Evolutionary conservation across 2,888 invertebrate species (phyloP).

Genomic region (Caenorhabditis auriculariae): DNA sequence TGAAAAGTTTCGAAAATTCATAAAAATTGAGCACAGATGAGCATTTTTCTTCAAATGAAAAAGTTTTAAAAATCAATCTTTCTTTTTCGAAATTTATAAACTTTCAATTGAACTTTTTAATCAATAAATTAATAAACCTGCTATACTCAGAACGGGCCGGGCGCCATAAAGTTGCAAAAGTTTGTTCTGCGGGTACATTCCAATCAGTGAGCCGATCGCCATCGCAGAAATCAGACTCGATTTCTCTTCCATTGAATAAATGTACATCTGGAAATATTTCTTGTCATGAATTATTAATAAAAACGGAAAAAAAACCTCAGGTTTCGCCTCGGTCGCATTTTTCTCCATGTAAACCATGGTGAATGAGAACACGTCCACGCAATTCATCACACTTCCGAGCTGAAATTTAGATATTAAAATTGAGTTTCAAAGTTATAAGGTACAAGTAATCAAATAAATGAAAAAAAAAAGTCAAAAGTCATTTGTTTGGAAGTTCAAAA

Average conservation of each 20-base stretch:
- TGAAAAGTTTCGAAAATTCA: background rate
- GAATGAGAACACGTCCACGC: constrained; percentile 39
- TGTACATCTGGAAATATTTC: constrained; percentile 20
- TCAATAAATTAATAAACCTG: constrained; percentile 8
- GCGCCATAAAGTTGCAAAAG: constrained; percentile 31
- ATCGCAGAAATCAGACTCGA: constrained; percentile 32
- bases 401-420: too few relatives aligned
- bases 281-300: background rate
- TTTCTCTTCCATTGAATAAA: constrained; percentile 34
- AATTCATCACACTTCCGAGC: constrained; percentile 15
- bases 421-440: too few relatives aligned
- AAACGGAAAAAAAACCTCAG: background rate
- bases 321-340: constrained; percentile 11
- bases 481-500: too few relatives aligned
- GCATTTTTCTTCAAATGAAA: too few relatives aligned
- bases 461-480: too few relatives aligned
- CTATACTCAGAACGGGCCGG: constrained; percentile 13
- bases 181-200: constrained; percentile 37
- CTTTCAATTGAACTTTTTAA: too few relatives aligned
- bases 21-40: too few relatives aligned
- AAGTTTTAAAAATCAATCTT: too few relatives aligned
- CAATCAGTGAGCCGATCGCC: constrained; percentile 37
- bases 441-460: too few relatives aligned
- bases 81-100: too few relatives aligned
- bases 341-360: constrained; percentile 42